These are phyloP conservation scores for Decapterus maruadsi DNA, from an alignment of 2,797 vertebrate genomes.

Conservation along the genomic window DNA sequence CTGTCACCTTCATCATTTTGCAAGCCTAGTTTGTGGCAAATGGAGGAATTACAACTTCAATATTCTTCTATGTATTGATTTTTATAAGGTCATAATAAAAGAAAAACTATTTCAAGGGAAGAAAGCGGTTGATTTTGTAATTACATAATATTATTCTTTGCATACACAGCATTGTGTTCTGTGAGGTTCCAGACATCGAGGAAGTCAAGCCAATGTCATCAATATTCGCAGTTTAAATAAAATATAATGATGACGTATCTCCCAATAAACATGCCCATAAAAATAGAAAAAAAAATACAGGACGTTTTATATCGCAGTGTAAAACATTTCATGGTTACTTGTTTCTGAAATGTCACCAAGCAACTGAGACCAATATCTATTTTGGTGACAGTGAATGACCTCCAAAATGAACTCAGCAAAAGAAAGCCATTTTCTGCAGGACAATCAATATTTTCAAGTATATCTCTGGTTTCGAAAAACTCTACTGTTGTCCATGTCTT, in stretches of 20 bases:
- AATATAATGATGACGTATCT: slow-evolving; percentile 14
- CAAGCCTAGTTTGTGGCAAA: neutral
- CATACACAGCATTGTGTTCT: neutral
- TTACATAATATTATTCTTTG: neutral
- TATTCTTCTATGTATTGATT: neutral
- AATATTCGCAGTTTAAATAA: neutral
- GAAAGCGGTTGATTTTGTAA: neutral
- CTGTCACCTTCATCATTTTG: neutral
- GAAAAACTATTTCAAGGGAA: neutral
- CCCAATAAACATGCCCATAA: neutral
- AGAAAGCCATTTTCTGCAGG: neutral
- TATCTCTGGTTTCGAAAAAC: neutral
- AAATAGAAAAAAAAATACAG: neutral
- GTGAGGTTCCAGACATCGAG: neutral
- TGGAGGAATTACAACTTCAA: neutral
- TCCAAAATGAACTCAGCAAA: slow-evolving; percentile 19
- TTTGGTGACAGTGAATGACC: neutral
- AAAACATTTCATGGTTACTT: slow-evolving; percentile 17
- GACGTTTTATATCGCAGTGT: neutral
- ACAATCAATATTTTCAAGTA: neutral
- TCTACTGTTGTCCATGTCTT: neutral
- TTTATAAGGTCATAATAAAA: neutral
- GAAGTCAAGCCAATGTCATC: neutral
- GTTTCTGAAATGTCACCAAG: slow-evolving; percentile 23
- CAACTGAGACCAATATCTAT: slow-evolving; percentile 11